Base-by-base conservation (phyloP, 2,113 vertebrate species). In the Otocyon megalotis region DNA sequence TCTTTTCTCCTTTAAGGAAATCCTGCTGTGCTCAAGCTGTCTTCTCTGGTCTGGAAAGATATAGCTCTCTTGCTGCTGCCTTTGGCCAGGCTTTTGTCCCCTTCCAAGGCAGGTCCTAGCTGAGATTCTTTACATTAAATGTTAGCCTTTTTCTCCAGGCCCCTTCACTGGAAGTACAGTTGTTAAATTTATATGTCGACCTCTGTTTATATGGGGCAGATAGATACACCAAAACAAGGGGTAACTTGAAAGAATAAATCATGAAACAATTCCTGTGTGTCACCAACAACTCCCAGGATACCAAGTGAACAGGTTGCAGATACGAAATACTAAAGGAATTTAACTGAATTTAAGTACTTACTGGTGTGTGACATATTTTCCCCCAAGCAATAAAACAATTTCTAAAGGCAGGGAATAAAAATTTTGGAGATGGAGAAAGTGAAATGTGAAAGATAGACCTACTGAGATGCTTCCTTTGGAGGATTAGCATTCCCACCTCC, bases 341-440 rank as follows among this genome's bases (percentile, higher is more conserved):
- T n/a, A 94, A 72, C 71, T 77, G 30, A 94, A 80, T 71, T 54
- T 43, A 74, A 85, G 30, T 85, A 71, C 17, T 96, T 90, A 80
- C 1, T 72, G 35, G 37, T 67, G 5, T 67, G 26, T 88, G 76
- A 37, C 0, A 2, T 94, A 88, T 81, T 81, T 85, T 85, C 32
- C 63, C 74, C 30, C 79, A 76, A 81, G 26, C 37, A 81, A 56
- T 67, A 84, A 65, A 60, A 71, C 81, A 71, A 60, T 56, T 86
- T 96, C 81, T 65, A 5, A 9, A 50, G 24, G 26, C 16, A 8
- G 24, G 43, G 14, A 26, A 28, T 77, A 77, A 77, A 76, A 77
- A 50, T 77, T 50, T 30, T 77, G 8, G 50, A 87, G 30, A 24
- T 56, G 28, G 35, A 5, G 3, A 72, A 90, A 80, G 35, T 26